Base-by-base conservation (phyloP, 2,113 vertebrate genomes). In the Ictidomys tridecemlineatus region DNA sequence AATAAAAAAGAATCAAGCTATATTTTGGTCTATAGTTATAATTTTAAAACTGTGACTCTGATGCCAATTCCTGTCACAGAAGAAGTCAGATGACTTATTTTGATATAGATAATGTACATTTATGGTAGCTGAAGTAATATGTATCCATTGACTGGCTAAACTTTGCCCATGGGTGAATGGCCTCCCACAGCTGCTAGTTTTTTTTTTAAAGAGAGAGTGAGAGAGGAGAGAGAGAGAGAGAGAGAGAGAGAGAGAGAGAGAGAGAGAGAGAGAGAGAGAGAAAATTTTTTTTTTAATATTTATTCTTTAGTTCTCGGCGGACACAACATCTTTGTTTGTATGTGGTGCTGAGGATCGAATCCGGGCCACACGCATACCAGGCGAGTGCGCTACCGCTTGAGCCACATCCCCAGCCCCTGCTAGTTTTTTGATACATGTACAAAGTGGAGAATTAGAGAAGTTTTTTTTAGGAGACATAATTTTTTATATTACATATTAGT, bases 91-190 rank as follows among this genome's bases (percentile, higher is more conserved):
- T 74, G 34, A 74, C 39, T 84, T 53, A 24, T 37, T 1, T 78
- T 85, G 8, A 13, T 69, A 12, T 7, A 26, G 0, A 30, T 63
- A 28, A n/a, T 70, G 8, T 0, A 4, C 22, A 12, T n/a, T 8
- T 63, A 5, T 87, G 8, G 13, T 22, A 37, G 0, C 26, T 93
- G 70, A n/a, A 61, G 11, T 56, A 16, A 14, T 26, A 16, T 9
- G 18, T 1, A 83, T 39, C 13, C 16, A 63, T 30, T 61, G 67
- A 28, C 16, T 90, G 79, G 16, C 22, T 37, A 16, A 51, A 34
- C 8, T 4, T 45, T 61, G 20, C 11, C 13, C 12, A 28, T 70
- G 9, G 11, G 8, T 42, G 67, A 86, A 70, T 61, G 45, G 32
- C 1, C 2, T 76, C 2, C 8, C 30, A 51, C 2, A 70, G 13